Base-by-base conservation (phyloP, 1,140 invertebrate genomes). In the Brachionus calyciflorus region DNA sequence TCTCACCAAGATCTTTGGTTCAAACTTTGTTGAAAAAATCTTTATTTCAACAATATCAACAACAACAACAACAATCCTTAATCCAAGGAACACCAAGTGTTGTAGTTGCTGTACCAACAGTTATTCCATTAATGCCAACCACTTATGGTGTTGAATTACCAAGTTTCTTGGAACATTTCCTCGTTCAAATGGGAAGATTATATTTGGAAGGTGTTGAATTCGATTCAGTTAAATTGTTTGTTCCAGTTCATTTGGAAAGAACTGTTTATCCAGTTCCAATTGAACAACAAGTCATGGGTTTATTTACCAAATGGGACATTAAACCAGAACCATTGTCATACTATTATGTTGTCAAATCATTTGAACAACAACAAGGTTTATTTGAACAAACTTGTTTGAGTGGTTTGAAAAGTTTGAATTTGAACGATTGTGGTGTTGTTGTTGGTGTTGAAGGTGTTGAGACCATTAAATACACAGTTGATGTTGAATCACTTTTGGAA, bases 1-100 rank as follows among this genome's bases (percentile, higher is more conserved):
- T 97, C 77, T 93, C 94, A 21, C 94, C 95, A 1, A 93, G 95
- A 82, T 91, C 90, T 79, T 87, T 97, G 12, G 84, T 97, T 4
- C 92, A 95, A 85, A 91, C 93, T 0, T 90, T 96, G 79, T 83
- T 96, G 0, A 91, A 92, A 78, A 87, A 93, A 78, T 89, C 91
- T 4, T 19, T 65, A 3, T 12, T 41, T 41, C 60, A 41, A 65
- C 60, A 46, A 46, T 37, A 65, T 19, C 19, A 41, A 41, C 19
- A 41, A 65, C 17, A 28, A 41, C n/a, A 28, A 30, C 26, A n/a
- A 30, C 55, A 33, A n/a, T 26, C n/a, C n/a, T 30, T n/a, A n/a
- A n/a, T n/a, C n/a, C n/a, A n/a, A n/a, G n/a, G n/a, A n/a, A n/a
- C n/a, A n/a, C n/a, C 2, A 60, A 33, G 2, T 17, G 26, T 33